A percentile compares a stretch with the other conserved stretches of the same genome.
Conservation (phyloP, 2,113 vertebrate species). For the Sceloporus tristichus region DNA sequence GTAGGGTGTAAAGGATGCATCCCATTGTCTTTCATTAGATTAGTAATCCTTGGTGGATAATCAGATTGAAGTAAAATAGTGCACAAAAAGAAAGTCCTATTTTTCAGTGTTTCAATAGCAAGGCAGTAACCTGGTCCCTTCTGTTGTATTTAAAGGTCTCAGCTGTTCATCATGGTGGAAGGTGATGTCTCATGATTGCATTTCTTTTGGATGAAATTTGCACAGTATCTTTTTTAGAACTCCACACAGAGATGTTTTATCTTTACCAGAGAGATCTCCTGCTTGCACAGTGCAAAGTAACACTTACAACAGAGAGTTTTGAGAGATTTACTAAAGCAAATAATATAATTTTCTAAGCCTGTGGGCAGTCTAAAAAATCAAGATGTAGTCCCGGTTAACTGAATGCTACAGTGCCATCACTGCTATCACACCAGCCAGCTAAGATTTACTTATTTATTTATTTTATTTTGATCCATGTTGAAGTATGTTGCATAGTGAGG, state of each 20-base stretch:
- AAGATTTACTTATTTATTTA: not conserved
- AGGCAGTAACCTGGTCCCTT: constrained; percentile 46
- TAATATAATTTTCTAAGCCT: constrained; percentile 53
- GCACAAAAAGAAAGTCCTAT: constrained; percentile 21
- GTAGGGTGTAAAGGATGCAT: not conserved
- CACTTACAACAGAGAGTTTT: constrained; percentile 53
- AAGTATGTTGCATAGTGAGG: not conserved
- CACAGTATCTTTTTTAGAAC: constrained; percentile 58
- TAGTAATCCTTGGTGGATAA: constrained; percentile 47
- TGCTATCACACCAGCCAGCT: not conserved
- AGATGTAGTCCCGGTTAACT: constrained; percentile 1
- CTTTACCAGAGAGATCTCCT: constrained; percentile 51
- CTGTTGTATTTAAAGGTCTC: constrained; percentile 53
- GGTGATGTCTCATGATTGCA: constrained; percentile 62
- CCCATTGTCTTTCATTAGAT: not conserved
- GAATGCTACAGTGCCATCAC: not conserved
- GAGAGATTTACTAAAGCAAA: constrained; percentile 55
- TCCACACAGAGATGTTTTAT: constrained; percentile 62
- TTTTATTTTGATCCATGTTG: not conserved
- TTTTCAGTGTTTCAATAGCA: constrained; percentile 54
- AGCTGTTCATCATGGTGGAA: constrained; percentile 61
- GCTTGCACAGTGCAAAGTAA: constrained; percentile 55
- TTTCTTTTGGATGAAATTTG: constrained; percentile 58
- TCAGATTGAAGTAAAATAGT: constrained; percentile 48
- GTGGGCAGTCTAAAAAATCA: not conserved